phyloP scores from a whole-genome alignment of 2,888 invertebrate species.

The Willowsia nigromaculata region DNA sequence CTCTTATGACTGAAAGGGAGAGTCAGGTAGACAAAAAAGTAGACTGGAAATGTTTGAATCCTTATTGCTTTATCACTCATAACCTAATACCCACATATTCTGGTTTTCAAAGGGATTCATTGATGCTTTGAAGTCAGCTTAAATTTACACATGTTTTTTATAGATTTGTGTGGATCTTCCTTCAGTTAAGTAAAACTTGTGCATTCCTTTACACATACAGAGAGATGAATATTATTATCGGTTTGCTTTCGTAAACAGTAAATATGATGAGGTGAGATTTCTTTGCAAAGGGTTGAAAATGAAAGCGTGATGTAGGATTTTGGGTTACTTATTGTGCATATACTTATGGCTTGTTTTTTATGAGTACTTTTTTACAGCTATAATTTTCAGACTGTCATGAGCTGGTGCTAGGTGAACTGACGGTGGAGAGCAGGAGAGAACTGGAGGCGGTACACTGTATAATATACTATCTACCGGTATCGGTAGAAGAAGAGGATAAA shows the following conservation, averaged over 20 bases:
- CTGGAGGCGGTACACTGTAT: neutral
- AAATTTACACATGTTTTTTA: constrained; percentile 4
- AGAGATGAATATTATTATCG: neutral
- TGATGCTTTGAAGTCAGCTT: neutral
- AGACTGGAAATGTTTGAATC: neutral
- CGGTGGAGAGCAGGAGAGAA: neutral
- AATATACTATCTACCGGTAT: neutral
- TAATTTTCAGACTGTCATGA: neutral
- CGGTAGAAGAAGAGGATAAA: constrained; percentile 28
- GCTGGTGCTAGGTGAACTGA: neutral
- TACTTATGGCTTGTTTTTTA: no score
- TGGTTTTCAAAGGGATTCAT: neutral
- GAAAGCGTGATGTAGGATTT: neutral
- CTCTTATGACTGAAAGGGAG: neutral
- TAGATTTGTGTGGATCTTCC: neutral
- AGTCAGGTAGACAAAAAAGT: neutral
- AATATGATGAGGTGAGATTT: neutral
- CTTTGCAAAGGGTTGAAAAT: constrained; percentile 23
- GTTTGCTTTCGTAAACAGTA: constrained; percentile 1
- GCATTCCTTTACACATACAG: neutral
- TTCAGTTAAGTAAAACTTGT: neutral
- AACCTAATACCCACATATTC: neutral
- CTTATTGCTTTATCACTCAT: neutral
- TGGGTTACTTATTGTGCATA: neutral
- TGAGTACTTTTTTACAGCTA: neutral